Base-by-base conservation (phyloP, 1,140 invertebrate species). In the Drosophila sechellia region DNA sequence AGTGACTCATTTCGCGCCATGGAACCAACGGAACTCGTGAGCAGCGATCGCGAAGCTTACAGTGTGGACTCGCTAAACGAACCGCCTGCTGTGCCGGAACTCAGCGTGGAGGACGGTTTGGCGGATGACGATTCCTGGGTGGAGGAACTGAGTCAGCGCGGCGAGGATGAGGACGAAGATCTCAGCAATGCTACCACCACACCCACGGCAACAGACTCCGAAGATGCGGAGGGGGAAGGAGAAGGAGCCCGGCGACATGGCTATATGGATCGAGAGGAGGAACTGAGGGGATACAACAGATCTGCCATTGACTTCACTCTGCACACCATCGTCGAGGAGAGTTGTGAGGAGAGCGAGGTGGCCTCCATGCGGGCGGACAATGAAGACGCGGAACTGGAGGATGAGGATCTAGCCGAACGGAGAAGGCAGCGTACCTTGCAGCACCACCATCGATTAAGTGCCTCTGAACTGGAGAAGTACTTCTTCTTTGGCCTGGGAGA, bases 261-360 rank as follows among this genome's bases (percentile, higher is more conserved):
- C 8, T 93, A 92, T 10, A 90, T 93, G 10, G 95, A 96, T 80
- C 94, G 96, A 4, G 96, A 97, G 76, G 96, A 97, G 72, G 96
- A 97, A 70, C 93, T 97, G 22, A 93, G 95, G 3, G 96, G 96
- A 3, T 97, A 97, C 80, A 95, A 96, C 83, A 93, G 96, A 15
- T 94, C 96, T 31, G 95, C 95, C 2, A 96, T 97, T 71, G 97
- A 98, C 92, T 97, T 98, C 74, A 98, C 97, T 0, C 93, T 98
- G 52, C 97, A 98, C 78, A 98, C 97, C 0, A 98, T 98, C 75
- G 95, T 98, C 0, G 97, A 98, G 93, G 97, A 98, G 92, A 97
- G 96, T 66, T 98, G 97, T 89, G 97, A 98, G 92, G 97, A 98
- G 91, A 98, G 95, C 90, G 96, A 96, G 92, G 95, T 95, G 46